phyloP scores from a whole-genome alignment of 2,797 vertebrate species.

The Pangasius macronema region DNA sequence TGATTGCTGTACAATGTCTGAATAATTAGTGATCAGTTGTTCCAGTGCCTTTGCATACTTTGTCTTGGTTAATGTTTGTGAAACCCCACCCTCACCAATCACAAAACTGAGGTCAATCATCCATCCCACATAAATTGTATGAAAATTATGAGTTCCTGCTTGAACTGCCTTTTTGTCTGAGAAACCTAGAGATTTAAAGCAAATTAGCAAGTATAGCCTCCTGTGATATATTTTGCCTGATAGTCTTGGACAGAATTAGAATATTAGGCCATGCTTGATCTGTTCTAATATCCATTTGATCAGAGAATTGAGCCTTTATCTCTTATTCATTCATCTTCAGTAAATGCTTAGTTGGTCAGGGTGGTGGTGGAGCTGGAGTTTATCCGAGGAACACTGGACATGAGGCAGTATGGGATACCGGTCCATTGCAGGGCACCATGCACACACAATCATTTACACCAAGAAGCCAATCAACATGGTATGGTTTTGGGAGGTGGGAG shows the following conservation, averaged over 20 bases:
- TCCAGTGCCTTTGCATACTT: background rate
- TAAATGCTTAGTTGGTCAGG: background rate
- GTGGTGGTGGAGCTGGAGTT: background rate
- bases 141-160: background rate
- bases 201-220: background rate
- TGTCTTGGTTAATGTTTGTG: background rate
- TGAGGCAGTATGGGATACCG: background rate
- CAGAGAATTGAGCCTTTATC: background rate
- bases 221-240: background rate
- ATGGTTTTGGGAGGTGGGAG: background rate
- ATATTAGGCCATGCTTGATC: background rate
- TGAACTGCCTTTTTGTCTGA: background rate
- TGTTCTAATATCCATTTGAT: background rate
- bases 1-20: background rate
- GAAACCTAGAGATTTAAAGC: background rate
- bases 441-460: background rate
- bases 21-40: background rate
- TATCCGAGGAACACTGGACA: background rate
- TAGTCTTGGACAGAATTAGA: background rate
- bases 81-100: background rate
- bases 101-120: background rate
- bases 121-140: background rate
- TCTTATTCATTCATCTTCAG: background rate
- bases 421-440: background rate
- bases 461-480: background rate